Evolutionary conservation across 2,888 invertebrate genomes (phyloP).

Genomic region (Brachyopa scutellaris): DNA sequence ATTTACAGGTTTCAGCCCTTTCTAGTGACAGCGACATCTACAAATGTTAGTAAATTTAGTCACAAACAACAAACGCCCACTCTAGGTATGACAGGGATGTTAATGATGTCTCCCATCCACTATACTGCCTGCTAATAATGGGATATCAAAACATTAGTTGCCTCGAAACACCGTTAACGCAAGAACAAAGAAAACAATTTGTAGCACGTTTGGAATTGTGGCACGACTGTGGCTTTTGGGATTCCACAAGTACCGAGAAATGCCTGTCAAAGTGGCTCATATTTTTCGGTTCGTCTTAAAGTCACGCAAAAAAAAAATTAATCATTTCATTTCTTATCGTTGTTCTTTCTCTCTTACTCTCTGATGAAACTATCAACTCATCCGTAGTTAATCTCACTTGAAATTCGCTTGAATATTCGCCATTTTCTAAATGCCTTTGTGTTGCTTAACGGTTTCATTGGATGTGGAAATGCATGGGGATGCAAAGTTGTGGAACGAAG

Average conservation of each 20-base stretch:
- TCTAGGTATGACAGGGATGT: slow-evolving; percentile 37
- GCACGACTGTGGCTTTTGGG: neutral
- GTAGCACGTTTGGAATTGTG: slow-evolving; percentile 12
- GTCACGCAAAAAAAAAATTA: no score
- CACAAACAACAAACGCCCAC: neutral
- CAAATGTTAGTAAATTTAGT: neutral
- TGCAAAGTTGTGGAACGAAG: neutral
- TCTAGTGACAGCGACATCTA: neutral
- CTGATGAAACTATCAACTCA: slow-evolving; percentile 8
- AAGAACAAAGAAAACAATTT: slow-evolving; percentile 21
- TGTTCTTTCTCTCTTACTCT: no score
- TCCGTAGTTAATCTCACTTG: neutral
- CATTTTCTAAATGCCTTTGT: neutral
- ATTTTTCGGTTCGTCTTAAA: no score
- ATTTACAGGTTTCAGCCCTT: slow-evolving; percentile 8
- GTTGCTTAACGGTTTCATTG: slow-evolving; percentile 22
- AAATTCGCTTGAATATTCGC: neutral
- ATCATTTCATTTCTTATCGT: no score
- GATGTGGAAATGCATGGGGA: neutral
- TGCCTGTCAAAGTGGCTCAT: no score
- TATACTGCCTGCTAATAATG: slow-evolving; percentile 6
- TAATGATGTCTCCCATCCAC: slow-evolving; percentile 59
- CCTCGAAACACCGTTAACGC: neutral
- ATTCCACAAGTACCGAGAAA: neutral
- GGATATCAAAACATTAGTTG: slow-evolving; percentile 42